Conservation (phyloP, 2,113 vertebrate genomes). For the Python bivittatus region DNA sequence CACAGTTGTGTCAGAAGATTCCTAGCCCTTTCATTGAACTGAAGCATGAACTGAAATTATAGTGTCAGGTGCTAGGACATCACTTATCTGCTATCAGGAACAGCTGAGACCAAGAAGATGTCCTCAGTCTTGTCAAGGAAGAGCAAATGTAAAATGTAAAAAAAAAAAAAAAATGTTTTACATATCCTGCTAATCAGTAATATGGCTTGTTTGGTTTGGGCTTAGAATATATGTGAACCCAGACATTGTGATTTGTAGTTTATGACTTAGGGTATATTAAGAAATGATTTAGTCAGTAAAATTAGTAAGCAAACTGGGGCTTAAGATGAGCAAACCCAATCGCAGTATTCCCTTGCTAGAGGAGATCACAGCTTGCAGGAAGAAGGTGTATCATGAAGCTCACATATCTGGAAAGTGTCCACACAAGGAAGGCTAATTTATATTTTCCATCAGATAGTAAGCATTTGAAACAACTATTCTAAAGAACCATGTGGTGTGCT, state of each 20-base stretch:
- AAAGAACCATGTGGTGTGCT: neutral
- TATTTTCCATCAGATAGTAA: neutral
- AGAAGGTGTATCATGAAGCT: neutral
- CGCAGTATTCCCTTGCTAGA: neutral
- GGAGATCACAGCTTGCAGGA: neutral
- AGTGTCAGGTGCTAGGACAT: neutral
- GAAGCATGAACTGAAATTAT: neutral
- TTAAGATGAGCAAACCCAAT: neutral
- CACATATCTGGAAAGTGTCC: neutral
- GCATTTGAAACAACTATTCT: neutral
- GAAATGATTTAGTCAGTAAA: neutral
- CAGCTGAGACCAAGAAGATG: neutral
- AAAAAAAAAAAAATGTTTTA: too few species aligned
- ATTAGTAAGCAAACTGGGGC: neutral
- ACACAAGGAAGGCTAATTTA: neutral
- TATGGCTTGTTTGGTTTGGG: neutral
- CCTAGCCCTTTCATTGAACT: neutral
- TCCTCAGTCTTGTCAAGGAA: neutral
- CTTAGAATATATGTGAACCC: neutral
- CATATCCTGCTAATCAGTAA: neutral
- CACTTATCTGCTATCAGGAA: neutral
- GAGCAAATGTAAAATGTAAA: neutral
- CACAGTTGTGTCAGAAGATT: neutral
- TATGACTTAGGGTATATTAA: neutral
- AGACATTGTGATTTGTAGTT: neutral